Percentiles rank a stretch among this genome's conserved stretches.
These are phyloP conservation scores for Bradypodion pumilum DNA, from an alignment of 2,797 vertebrate genomes.

Conservation along the genomic window DNA sequence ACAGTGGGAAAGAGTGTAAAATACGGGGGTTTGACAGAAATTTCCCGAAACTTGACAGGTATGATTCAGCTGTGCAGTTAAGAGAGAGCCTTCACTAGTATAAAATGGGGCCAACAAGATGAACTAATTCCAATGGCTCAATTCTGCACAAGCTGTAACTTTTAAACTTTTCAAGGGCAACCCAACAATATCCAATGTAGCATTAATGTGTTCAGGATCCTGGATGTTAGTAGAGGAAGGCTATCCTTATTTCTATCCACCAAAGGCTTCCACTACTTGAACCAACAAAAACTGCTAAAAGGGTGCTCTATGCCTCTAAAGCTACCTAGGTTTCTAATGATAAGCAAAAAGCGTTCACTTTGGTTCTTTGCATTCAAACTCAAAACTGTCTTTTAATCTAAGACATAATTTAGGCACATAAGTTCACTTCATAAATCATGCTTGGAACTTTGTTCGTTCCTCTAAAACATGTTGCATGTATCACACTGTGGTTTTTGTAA, in stretches of 20 bases:
- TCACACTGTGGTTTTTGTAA: no score
- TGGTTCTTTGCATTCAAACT: not conserved
- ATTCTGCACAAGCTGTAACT: not conserved
- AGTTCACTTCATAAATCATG: not conserved
- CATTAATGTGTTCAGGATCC: not conserved
- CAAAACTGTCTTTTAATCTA: not conserved
- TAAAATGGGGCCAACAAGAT: not conserved
- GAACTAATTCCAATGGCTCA: not conserved
- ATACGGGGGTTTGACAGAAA: no score
- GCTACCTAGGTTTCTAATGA: no score
- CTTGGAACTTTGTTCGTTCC: not conserved
- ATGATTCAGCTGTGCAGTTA: not conserved
- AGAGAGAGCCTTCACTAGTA: not conserved
- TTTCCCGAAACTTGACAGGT: no score
- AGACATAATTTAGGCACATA: not conserved
- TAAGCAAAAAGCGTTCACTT: not conserved
- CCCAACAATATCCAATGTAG: not conserved
- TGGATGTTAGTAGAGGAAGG: not conserved
- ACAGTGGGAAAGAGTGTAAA: no score
- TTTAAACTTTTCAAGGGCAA: not conserved
- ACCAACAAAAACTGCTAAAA: not conserved
- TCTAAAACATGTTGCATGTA: not conserved
- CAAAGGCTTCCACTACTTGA: not conserved
- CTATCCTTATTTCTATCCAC: not conserved
- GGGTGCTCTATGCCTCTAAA: not conserved